Evolutionary conservation across 2,888 invertebrate genomes (phyloP), one percentile per base, ranked within the genome.

Genomic region (Epinotia ramella): DNA sequence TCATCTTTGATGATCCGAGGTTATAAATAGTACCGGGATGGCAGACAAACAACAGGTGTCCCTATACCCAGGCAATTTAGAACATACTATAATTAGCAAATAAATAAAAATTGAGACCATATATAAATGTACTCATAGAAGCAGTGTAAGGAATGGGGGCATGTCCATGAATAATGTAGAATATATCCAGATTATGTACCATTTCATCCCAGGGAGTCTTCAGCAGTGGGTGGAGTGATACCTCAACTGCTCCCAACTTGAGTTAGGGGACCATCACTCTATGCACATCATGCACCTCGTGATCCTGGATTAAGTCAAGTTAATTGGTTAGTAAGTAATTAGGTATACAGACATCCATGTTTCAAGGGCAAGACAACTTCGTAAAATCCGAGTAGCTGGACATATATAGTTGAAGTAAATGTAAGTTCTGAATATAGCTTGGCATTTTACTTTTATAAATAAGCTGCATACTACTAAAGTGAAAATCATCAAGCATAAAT

Each of bases 191-290:
- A 85, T 83, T 84, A 83, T 87, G 88, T 94, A 94, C 94, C 94
- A 94, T 93, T 90, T 91, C 92, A 93, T 93, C 90, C 92, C 94
- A 92, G 91, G 88, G 89, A 84, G 87, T 89, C 90, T 89, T 87
- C 91, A 80, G 86, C 85, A 82, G 82, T 77, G 81, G 87, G 80
- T 87, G 76, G 60, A 66, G 83, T 80, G 84, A 83, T 84, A 85
- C 85, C 84, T 82, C 73, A 69, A 75, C 75, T 85, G 87, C 80
- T 77, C 78, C 82, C 81, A 84, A 84, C 84, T 84, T 84, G 84
- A 87, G 84, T 87, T 84, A 87, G 84, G 83, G 84, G 84, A 88
- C 86, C 84, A 84, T 88, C 90, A 89, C 87, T 87, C 87, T 86
- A 88, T 82, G 86, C 83, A 87, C 88, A 88, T 89, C 94, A 94